phyloP scores from a whole-genome alignment of 2,113 vertebrate genomes.

The Natator depressus region DNA sequence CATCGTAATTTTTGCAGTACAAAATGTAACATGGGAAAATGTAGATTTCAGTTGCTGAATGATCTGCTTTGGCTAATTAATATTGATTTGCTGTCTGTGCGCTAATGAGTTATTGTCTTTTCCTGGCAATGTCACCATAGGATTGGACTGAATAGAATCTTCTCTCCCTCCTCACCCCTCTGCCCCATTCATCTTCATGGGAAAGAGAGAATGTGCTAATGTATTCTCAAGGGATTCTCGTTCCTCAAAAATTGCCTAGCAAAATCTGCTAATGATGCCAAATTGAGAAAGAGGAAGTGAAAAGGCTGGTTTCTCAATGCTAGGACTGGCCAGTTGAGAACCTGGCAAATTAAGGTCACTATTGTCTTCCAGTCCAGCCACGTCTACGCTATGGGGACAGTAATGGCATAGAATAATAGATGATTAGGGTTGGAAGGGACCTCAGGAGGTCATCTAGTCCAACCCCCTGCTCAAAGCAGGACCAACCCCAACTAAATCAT shows the following conservation, averaged over 20 bases:
- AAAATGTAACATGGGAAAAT: not conserved
- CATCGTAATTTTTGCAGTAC: not conserved
- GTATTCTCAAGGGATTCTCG: accelerated
- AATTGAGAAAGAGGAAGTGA: not conserved
- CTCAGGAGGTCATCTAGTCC: too few species aligned
- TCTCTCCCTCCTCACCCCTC: too few species aligned
- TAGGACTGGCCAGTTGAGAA: not conserved
- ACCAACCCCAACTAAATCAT: too few species aligned
- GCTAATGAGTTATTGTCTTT: not conserved
- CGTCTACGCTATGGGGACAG: not conserved
- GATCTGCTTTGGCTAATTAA: not conserved
- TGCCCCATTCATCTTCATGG: not conserved
- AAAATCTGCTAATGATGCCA: not conserved
- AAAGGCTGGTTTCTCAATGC: not conserved
- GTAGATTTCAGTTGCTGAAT: not conserved
- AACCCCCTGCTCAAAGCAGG: too few species aligned
- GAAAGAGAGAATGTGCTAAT: not conserved
- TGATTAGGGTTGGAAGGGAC: too few species aligned
- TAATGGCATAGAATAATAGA: not conserved
- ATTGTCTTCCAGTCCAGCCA: not conserved
- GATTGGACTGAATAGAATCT: not conserved
- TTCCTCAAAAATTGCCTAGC: not conserved
- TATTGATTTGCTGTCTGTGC: not conserved
- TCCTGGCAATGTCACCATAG: not conserved
- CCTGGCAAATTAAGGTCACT: not conserved